These are phyloP conservation scores for Paragorgia papillata DNA, from an alignment of 92 coral and sea anemone genomes.

Conservation along the genomic window DNA sequence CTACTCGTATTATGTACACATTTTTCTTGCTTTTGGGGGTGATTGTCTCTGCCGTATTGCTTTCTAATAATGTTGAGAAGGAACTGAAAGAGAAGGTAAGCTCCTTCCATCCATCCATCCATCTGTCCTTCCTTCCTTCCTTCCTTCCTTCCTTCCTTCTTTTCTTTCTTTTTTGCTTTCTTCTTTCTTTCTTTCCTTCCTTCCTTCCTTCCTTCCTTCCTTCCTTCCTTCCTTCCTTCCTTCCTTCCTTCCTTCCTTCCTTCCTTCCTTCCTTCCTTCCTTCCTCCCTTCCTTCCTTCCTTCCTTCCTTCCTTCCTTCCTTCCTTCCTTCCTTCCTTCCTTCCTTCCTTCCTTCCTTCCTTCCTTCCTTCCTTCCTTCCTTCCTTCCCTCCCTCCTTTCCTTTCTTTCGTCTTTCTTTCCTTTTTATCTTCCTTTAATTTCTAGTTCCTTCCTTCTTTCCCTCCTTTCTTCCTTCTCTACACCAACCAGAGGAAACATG, in stretches of 20 bases:
- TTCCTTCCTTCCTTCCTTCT: background rate
- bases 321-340: no score
- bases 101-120: background rate
- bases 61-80: constrained; percentile 69
- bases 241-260: background rate
- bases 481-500: no score
- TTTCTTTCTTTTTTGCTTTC: background rate
- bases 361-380: no score
- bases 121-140: background rate
- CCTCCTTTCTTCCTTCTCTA: no score
- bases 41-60: constrained; percentile 81
- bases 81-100: constrained; percentile 72
- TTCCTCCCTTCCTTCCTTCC: background rate
- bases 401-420: no score
- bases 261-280: background rate
- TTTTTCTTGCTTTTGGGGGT: constrained; percentile 85
- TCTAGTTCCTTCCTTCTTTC: no score
- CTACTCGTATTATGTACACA: constrained; percentile 91
- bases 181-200: background rate
- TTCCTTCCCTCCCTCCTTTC: no score
- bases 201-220: background rate
- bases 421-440: no score
- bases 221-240: background rate
- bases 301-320: background rate
- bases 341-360: no score